These are phyloP conservation scores for Spodoptera litura DNA, from an alignment of 1,140 invertebrate genomes.

Conservation along the genomic window DNA sequence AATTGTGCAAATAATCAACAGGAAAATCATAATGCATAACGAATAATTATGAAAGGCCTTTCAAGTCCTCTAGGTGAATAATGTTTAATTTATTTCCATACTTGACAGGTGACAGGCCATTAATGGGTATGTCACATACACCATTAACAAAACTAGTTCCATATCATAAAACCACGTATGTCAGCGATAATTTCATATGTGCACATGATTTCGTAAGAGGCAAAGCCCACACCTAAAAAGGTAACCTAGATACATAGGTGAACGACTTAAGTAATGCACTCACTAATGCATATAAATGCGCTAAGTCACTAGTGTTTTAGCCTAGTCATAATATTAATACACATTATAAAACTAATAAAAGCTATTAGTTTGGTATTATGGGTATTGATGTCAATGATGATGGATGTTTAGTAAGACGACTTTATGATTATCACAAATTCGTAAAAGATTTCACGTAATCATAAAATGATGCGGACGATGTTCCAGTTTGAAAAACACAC, in stretches of 20 bases:
- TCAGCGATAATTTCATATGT: slow-evolving; percentile 36
- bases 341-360: not conserved
- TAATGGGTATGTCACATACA: too few species aligned
- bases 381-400: slow-evolving; percentile 15
- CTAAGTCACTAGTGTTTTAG: slow-evolving; percentile 14
- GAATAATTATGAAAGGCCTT: too few species aligned
- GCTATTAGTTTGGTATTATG: not conserved
- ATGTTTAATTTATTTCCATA: too few species aligned
- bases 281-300: slow-evolving; percentile 44
- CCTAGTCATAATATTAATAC: slow-evolving; percentile 6
- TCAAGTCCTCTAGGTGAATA: too few species aligned
- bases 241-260: slow-evolving; percentile 59
- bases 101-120: too few species aligned
- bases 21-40: too few species aligned
- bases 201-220: slow-evolving; percentile 45
- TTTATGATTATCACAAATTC: not conserved
- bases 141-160: not conserved
- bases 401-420: not conserved
- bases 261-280: slow-evolving; percentile 55
- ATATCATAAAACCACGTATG: not conserved
- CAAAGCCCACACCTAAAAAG: slow-evolving; percentile 50
- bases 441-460: not conserved
- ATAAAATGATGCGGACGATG: not conserved
- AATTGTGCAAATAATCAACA: not conserved
- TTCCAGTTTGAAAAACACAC: too few species aligned